phyloP scores from a whole-genome alignment of 2,113 vertebrate genomes.

The Calidris pugnax region DNA sequence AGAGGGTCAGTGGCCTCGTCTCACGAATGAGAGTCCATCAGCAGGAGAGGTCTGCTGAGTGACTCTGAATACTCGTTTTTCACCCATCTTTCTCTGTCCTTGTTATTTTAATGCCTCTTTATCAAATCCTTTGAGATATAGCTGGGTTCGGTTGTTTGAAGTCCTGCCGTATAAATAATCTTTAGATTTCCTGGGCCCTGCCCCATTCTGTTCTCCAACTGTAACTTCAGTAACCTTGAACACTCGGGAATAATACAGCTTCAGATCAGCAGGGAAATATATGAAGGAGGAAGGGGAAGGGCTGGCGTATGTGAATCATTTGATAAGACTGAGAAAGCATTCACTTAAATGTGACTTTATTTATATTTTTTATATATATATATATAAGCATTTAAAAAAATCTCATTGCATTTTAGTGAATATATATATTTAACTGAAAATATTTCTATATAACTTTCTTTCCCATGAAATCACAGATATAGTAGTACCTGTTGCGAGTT shows the following conservation, averaged over 20 bases:
- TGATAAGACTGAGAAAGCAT: not conserved
- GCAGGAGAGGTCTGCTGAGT: not conserved
- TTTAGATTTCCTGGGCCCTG: not conserved
- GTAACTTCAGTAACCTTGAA: not conserved
- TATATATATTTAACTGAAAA: not conserved
- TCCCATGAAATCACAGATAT: not conserved
- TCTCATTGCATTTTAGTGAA: not conserved
- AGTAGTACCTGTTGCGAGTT: not conserved
- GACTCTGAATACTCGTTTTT: not conserved
- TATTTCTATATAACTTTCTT: not conserved
- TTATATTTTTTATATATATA: not conserved
- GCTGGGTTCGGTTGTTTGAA: constrained; percentile 11
- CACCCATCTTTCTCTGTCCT: not conserved
- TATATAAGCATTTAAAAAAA: not conserved
- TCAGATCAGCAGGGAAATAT: not conserved
- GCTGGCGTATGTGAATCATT: not conserved
- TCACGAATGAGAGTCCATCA: not conserved
- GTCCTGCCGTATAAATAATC: not conserved
- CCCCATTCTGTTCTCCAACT: not conserved
- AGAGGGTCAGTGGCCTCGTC: not conserved
- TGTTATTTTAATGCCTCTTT: not conserved
- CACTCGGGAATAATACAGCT: not conserved
- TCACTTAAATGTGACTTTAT: not conserved
- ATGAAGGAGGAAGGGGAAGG: not conserved
- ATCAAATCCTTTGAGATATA: not conserved